Evolutionary conservation across 1,140 invertebrate species (phyloP), one percentile per base, ranked within the genome.

Genomic region (Thaumatotibia leucotreta): DNA sequence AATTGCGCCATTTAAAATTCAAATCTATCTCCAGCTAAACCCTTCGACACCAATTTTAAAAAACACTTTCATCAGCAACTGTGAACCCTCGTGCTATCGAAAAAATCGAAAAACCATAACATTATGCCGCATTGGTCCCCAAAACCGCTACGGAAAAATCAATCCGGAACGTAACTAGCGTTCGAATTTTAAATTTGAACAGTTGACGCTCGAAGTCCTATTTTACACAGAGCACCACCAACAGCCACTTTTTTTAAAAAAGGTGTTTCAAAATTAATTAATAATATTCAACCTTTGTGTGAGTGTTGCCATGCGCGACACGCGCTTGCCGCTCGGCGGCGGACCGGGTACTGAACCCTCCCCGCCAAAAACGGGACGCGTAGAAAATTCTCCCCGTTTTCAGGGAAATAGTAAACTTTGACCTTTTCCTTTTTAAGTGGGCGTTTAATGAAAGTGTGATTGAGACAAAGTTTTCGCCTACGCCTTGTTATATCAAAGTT

Each of bases 391-490:
- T 58, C 52, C 52, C 52, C 11, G 27, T 58, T 29, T 58, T 29
- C n/a, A 27, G 52, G 24, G 52, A 27, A 58, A 58, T 29, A 14
- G 52, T 27, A 58, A 58, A 29, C 52, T 58, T 58, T 58, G 52
- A 58, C 27, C 52, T 58, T 58, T 58, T 8, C 52, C 2, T 58
- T 58, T 58, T 58, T 11, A 31, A 58, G 52, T 58, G 52, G 52
- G 52, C 24, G 52, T 58, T 58, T 58, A 31, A 58, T 58, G 4
- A 58, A 58, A 58, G 52, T 58, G 39, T 31, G n/a, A 31, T 54
- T 54, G 52, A 17, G n/a, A 27, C 24, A 52, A 52, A 27, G 52
- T 58, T 58, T 14, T 58, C 52, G 27, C 52, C 52, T 6, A 58
- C 52, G 27, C 52, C 9, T 24, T 17, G 52, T 27, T 54, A 22